Conservation (phyloP, 1,140 invertebrate species). For the Sycophila sp. region DNA sequence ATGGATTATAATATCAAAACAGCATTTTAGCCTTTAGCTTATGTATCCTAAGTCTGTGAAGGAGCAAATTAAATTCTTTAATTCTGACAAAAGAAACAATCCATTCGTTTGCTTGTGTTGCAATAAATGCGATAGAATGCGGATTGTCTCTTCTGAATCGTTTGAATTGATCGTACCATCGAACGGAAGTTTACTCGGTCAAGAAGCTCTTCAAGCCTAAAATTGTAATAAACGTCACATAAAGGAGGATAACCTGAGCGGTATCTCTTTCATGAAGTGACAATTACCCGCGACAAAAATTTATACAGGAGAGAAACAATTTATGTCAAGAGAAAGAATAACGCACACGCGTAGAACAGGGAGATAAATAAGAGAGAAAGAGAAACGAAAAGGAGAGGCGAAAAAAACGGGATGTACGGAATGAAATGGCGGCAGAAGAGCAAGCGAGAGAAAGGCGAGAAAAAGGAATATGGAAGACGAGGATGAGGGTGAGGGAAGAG, state of each 20-base stretch:
- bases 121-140: too few species aligned
- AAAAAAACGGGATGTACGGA: too few species aligned
- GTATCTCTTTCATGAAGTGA: neutral
- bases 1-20: neutral
- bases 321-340: neutral
- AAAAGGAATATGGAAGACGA: neutral
- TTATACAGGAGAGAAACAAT: neutral
- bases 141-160: too few species aligned
- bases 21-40: too few species aligned
- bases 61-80: too few species aligned
- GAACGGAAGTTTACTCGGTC: too few species aligned
- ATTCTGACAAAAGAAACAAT: too few species aligned
- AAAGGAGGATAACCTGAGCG: neutral
- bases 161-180: too few species aligned
- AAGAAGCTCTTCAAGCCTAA: too few species aligned
- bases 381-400: too few species aligned
- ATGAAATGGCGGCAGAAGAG: too few species aligned
- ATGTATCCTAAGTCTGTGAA: too few species aligned
- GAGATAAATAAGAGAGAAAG: neutral
- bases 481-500: neutral
- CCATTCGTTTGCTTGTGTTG: neutral
- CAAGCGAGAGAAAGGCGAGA: neutral
- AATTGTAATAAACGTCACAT: neutral
- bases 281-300: neutral
- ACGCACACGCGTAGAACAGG: neutral